Conservation (phyloP, 2,888 invertebrate species). For the Nymphalis polychloros region DNA sequence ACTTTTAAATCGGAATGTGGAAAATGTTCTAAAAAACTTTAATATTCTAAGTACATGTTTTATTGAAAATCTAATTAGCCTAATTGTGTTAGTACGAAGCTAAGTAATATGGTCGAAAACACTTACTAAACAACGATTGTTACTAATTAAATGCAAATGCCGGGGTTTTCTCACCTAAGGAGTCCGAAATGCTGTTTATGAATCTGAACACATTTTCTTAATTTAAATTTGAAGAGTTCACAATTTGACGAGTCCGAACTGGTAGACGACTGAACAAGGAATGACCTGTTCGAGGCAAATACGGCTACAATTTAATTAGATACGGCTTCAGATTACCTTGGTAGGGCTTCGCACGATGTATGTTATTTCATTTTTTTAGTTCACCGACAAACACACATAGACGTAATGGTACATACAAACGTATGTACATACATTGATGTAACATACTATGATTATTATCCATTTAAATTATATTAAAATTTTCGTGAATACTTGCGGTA, state of each 20-base stretch:
- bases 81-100: slow-evolving; percentile 29
- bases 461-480: background rate
- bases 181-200: slow-evolving; percentile 32
- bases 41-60: background rate
- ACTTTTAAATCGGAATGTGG: slow-evolving; percentile 24
- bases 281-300: slow-evolving; percentile 63
- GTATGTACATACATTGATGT: slow-evolving; percentile 18
- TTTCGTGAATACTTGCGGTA: slow-evolving; percentile 39
- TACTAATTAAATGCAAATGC: slow-evolving; percentile 8
- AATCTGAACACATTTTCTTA: slow-evolving; percentile 38
- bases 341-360: slow-evolving; percentile 75
- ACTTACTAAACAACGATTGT: background rate
- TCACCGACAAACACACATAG: slow-evolving; percentile 28
- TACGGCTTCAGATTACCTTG: slow-evolving; percentile 79
- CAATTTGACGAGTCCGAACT: slow-evolving; percentile 54
- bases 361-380: slow-evolving; percentile 71
- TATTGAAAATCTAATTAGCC: slow-evolving; percentile 32
- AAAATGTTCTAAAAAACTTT: slow-evolving; percentile 2
- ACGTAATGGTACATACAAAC: too few species aligned
- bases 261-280: slow-evolving; percentile 57
- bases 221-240: slow-evolving; percentile 33
- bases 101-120: slow-evolving; percentile 3
- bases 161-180: slow-evolving; percentile 37
- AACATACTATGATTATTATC: background rate
- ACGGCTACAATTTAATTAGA: slow-evolving; percentile 79